phyloP scores from a whole-genome alignment of 2,113 vertebrate species.

The Oreochromis aureus region DNA sequence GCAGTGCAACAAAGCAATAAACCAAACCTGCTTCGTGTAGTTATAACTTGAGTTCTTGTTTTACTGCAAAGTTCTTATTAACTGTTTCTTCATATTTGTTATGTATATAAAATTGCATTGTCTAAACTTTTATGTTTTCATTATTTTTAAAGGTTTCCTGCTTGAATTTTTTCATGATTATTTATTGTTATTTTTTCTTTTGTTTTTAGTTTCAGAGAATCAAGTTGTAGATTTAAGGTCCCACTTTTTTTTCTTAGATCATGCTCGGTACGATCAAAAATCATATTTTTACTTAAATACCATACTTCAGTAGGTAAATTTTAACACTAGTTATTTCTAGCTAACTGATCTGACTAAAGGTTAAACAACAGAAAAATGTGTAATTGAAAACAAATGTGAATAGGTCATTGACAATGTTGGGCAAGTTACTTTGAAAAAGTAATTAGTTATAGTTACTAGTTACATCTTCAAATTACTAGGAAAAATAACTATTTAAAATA shows the following conservation, averaged over 20 bases:
- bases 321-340: not conserved
- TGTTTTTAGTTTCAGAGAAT: not conserved
- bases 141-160: not conserved
- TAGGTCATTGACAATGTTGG: not conserved
- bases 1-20: not conserved
- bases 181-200: not conserved
- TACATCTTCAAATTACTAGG: not conserved
- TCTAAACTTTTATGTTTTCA: not conserved
- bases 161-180: not conserved
- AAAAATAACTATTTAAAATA: not conserved
- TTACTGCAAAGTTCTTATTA: not conserved
- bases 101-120: not conserved
- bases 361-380: rapidly evolving
- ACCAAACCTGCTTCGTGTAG: not conserved
- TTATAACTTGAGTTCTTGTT: not conserved
- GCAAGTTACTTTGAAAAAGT: not conserved
- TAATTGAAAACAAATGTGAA: not conserved
- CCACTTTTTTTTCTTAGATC: rapidly evolving
- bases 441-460: not conserved
- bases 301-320: not conserved
- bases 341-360: not conserved
- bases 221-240: not conserved
- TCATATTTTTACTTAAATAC: not conserved
- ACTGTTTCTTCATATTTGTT: not conserved
- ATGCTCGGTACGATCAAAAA: not conserved